Evolutionary conservation across 2,797 vertebrate species (phyloP).

Genomic region (Cossypha dichroa): DNA sequence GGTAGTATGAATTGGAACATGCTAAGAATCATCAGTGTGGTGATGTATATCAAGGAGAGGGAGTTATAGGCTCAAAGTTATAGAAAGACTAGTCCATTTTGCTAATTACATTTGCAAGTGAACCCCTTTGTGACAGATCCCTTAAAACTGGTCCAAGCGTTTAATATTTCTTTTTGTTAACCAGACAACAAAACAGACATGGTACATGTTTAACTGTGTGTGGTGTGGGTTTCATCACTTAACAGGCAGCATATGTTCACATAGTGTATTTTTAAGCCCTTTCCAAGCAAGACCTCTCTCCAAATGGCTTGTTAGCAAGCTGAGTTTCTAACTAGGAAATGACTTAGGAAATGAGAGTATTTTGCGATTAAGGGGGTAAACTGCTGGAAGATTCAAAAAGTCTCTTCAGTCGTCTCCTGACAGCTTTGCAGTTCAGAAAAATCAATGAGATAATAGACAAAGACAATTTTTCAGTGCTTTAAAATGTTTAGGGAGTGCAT

Average conservation of each 20-base stretch:
- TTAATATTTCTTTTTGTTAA: neutral
- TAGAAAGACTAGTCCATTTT: neutral
- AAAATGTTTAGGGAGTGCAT: neutral
- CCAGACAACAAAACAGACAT: neutral
- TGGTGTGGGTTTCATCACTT: neutral
- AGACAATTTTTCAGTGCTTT: slow-evolving; percentile 1
- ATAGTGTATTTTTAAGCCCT: neutral
- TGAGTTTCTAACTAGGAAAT: neutral
- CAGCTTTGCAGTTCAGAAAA: neutral
- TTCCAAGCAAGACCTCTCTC: neutral
- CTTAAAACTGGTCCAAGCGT: neutral
- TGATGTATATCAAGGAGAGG: neutral
- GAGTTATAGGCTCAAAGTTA: neutral
- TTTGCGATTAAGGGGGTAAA: neutral
- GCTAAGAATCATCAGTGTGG: neutral
- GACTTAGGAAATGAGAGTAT: neutral
- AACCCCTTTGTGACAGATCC: neutral
- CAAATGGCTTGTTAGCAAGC: neutral
- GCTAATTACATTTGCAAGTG: neutral
- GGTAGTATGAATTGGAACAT: neutral
- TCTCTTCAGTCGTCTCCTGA: neutral
- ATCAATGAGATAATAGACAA: neutral
- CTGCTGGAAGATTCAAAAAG: neutral
- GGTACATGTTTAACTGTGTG: neutral
- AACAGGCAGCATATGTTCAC: neutral